phyloP scores from a whole-genome alignment of 2,797 vertebrate genomes.

The Macropodus opercularis region DNA sequence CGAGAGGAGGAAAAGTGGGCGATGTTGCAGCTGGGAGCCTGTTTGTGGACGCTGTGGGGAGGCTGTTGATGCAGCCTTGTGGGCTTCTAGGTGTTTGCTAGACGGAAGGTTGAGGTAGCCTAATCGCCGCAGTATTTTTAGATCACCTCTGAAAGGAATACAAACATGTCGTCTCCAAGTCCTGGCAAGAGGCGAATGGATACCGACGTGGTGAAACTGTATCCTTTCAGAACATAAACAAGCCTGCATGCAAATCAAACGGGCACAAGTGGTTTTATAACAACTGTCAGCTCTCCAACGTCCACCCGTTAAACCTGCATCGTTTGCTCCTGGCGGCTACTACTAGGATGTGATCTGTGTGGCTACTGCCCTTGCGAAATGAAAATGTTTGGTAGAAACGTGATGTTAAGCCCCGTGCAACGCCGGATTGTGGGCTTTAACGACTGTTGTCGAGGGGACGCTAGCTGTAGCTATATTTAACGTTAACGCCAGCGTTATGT shows the following conservation, averaged over 20 bases:
- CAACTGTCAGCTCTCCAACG: constrained; percentile 44
- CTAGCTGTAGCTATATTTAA: constrained; percentile 1
- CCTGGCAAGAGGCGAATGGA: constrained; percentile 98
- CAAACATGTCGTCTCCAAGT: constrained; percentile 95
- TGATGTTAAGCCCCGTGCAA: neutral
- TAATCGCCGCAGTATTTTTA: constrained; percentile 66
- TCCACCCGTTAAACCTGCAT: constrained; percentile 9
- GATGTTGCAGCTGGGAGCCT: constrained; percentile 60
- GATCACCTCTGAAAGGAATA: constrained; percentile 81
- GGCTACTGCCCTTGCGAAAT: neutral
- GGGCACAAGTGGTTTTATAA: constrained; percentile 7
- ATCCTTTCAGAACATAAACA: constrained; percentile 80
- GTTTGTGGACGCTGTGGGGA: constrained; percentile 64
- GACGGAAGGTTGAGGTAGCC: constrained; percentile 48
- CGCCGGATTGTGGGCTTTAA: constrained; percentile 12
- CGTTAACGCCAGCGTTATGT: no score
- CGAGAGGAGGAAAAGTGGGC: constrained; percentile 56
- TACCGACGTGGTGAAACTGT: constrained; percentile 97
- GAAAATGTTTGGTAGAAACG: constrained; percentile 35
- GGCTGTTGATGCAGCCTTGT: constrained; percentile 54
- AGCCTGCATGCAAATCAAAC: constrained; percentile 1
- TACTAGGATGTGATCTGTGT: neutral
- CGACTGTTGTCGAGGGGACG: constrained; percentile 18
- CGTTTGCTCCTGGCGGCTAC: constrained; percentile 11
- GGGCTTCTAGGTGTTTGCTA: constrained; percentile 42